These are phyloP conservation scores for Hartigia nigra DNA, from an alignment of 2,888 invertebrate species.

Conservation along the genomic window DNA sequence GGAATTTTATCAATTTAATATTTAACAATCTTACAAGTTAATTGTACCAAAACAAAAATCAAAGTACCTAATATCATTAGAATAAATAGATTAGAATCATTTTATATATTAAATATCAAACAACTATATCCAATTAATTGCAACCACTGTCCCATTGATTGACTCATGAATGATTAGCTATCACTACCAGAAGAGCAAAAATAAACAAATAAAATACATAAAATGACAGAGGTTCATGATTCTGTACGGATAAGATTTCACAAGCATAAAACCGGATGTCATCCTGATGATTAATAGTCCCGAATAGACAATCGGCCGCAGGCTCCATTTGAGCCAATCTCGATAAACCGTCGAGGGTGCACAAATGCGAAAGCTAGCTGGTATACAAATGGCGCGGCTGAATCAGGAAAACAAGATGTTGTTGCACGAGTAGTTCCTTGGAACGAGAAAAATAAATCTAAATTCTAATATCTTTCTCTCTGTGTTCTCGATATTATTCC, in stretches of 20 bases:
- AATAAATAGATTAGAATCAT: too few relatives aligned
- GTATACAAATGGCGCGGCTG: background rate
- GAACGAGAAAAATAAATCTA: background rate
- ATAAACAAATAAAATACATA: background rate
- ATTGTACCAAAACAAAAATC: too few relatives aligned
- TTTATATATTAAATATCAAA: too few relatives aligned
- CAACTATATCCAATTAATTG: too few relatives aligned
- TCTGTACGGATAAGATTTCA: background rate
- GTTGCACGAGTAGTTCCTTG: background rate
- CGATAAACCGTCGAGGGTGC: conserved; percentile 8
- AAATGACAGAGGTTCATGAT: background rate
- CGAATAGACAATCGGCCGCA: conserved; percentile 1
- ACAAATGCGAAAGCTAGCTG: background rate
- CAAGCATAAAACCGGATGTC: conserved; percentile 1
- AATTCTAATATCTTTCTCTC: background rate
- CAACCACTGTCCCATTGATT: background rate
- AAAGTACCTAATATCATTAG: too few relatives aligned
- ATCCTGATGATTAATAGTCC: background rate
- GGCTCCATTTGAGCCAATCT: background rate
- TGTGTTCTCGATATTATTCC: background rate
- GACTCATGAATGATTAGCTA: background rate
- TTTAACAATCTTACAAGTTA: background rate
- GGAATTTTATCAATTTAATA: background rate
- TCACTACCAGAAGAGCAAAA: background rate
- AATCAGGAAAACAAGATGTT: conserved; percentile 8